Evolutionary conservation across 35 echinoderm and acorn worm genomes (phyloP).

Genomic region (Nesometra sesokonis): DNA sequence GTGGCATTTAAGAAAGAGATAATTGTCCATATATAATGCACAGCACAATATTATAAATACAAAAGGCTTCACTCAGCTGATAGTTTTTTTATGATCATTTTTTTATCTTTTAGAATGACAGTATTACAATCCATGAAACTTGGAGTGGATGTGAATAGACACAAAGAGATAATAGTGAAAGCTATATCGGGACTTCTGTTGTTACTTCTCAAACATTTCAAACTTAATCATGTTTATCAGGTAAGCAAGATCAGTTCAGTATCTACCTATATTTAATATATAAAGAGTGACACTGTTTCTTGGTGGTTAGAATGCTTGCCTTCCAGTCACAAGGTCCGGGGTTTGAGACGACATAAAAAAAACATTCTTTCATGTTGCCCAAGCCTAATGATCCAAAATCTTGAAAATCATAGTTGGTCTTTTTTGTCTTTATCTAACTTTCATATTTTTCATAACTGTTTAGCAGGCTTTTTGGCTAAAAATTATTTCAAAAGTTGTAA

Average conservation of each 20-base stretch:
- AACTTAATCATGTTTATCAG: constrained; percentile 99
- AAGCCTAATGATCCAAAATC: no score
- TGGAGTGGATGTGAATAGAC: constrained; percentile 94
- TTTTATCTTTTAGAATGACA: constrained; percentile 71
- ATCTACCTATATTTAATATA: neutral
- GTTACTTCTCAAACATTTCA: constrained; percentile 95
- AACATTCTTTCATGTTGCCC: neutral
- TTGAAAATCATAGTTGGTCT: no score
- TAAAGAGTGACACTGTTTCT: no score
- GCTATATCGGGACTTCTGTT: constrained; percentile 72
- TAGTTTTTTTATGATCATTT: neutral
- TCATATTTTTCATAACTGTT: no score
- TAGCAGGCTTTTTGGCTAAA: no score
- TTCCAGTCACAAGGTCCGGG: no score
- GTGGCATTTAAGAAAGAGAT: no score
- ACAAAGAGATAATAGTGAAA: constrained; percentile 97
- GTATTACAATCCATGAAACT: constrained; percentile 94
- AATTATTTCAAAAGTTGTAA: no score
- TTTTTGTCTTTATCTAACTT: neutral
- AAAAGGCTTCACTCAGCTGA: neutral
- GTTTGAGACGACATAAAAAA: no score
- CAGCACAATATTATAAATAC: no score
- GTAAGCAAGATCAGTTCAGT: constrained; percentile 15
- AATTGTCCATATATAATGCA: no score
- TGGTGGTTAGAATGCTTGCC: no score